These are phyloP conservation scores for Salmo trutta DNA, from an alignment of 2,797 vertebrate species.

Conservation along the genomic window DNA sequence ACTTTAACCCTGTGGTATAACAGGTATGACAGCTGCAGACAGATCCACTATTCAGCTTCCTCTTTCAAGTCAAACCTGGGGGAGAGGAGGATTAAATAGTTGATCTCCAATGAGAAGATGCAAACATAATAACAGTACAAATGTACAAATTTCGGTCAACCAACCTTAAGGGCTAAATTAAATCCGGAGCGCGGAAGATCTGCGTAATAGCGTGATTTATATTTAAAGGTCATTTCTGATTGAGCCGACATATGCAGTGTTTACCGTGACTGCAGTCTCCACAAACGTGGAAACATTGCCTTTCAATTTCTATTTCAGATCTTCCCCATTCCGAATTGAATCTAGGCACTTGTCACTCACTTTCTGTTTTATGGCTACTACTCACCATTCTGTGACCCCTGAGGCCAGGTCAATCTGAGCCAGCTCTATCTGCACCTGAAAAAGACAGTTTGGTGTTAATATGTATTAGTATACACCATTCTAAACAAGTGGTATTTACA, in stretches of 20 bases:
- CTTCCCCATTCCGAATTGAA: too few relatives aligned
- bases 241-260: too few relatives aligned
- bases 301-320: too few relatives aligned
- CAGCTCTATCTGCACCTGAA: constrained; percentile 84
- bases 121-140: not conserved
- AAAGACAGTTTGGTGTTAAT: constrained; percentile 12
- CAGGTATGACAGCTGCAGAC: constrained; percentile 12
- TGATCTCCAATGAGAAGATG: not conserved
- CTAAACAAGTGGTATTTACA: not conserved
- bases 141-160: not conserved
- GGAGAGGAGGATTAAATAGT: constrained; percentile 13
- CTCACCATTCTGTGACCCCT: constrained; percentile 87
- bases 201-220: not conserved
- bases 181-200: too few relatives aligned
- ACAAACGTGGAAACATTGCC: too few relatives aligned
- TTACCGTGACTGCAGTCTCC: too few relatives aligned
- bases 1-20: not conserved
- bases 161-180: not conserved
- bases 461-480: constrained; percentile 2
- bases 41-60: constrained; percentile 59
- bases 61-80: constrained; percentile 84
- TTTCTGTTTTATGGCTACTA: constrained; percentile 19
- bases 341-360: too few relatives aligned
- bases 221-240: too few relatives aligned
- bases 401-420: constrained; percentile 76